Evolutionary conservation across 2,113 vertebrate species (phyloP).

Genomic region (Conger conger): DNA sequence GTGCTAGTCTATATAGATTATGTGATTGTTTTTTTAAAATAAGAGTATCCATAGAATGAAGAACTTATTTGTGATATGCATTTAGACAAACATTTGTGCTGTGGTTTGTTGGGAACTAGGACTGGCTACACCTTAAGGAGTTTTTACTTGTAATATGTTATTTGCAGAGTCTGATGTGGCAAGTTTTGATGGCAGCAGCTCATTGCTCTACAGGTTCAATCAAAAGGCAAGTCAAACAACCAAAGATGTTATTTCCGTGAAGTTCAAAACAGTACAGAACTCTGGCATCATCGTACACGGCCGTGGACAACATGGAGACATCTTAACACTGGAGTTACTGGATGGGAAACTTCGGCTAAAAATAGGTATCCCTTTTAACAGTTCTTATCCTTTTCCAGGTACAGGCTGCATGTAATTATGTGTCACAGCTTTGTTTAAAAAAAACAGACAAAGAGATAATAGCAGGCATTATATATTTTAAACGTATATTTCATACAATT

Average conservation of each 20-base stretch:
- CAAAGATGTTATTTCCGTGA: slow-evolving; percentile 80
- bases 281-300: slow-evolving; percentile 77
- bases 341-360: slow-evolving; percentile 76
- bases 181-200: slow-evolving; percentile 80
- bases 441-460: no score
- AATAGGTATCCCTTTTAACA: slow-evolving; percentile 67
- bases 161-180: slow-evolving; percentile 79
- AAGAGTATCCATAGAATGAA: neutral
- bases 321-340: slow-evolving; percentile 73
- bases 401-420: neutral
- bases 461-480: no score
- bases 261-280: slow-evolving; percentile 82
- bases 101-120: neutral
- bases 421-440: no score
- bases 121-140: neutral
- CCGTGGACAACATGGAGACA: slow-evolving; percentile 69
- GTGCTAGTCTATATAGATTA: neutral
- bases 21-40: no score
- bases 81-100: neutral
- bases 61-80: neutral
- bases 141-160: slow-evolving; percentile 42
- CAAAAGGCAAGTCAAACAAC: slow-evolving; percentile 59
- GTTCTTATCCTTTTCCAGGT: neutral
- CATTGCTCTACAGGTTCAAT: slow-evolving; percentile 73
- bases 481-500: no score